Conservation (phyloP, 2,113 vertebrate species). For the Pyxicephalus adspersus region DNA sequence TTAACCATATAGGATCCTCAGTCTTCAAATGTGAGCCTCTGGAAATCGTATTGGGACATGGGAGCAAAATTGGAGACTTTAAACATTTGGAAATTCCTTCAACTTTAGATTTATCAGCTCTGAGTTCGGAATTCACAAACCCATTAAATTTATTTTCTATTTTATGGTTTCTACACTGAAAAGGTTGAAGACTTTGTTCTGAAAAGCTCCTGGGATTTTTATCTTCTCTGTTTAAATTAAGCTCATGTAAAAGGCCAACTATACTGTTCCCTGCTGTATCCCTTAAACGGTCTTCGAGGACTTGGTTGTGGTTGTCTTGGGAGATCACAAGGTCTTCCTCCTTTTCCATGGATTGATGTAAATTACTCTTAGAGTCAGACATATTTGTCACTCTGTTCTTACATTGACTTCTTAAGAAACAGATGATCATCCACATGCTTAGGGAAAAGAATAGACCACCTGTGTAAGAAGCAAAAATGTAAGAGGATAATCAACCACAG, state of each 20-base stretch:
- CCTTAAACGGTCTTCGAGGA: too few species aligned
- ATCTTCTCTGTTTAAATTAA: too few species aligned
- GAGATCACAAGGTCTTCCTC: too few species aligned
- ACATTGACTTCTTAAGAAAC: constrained; percentile 1
- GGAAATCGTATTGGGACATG: background rate
- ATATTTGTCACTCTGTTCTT: background rate
- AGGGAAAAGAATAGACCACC: constrained; percentile 45
- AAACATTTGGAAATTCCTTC: constrained; percentile 8
- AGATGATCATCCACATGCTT: background rate
- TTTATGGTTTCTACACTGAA: background rate
- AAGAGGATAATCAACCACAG: background rate
- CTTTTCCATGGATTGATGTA: background rate
- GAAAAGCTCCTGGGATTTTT: too few species aligned
- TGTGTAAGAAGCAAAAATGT: background rate
- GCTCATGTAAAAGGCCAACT: too few species aligned
- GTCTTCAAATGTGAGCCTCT: too few species aligned
- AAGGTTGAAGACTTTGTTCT: too few species aligned
- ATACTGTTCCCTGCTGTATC: too few species aligned
- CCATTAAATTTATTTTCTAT: background rate
- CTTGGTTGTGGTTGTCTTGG: background rate
- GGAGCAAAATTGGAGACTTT: background rate
- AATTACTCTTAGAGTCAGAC: background rate
- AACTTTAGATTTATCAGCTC: background rate
- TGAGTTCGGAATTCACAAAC: background rate
- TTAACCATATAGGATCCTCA: background rate